Evolutionary conservation across 2,888 invertebrate species (phyloP), one percentile per base, ranked within the genome.

Genomic region (Archips crataeganus): DNA sequence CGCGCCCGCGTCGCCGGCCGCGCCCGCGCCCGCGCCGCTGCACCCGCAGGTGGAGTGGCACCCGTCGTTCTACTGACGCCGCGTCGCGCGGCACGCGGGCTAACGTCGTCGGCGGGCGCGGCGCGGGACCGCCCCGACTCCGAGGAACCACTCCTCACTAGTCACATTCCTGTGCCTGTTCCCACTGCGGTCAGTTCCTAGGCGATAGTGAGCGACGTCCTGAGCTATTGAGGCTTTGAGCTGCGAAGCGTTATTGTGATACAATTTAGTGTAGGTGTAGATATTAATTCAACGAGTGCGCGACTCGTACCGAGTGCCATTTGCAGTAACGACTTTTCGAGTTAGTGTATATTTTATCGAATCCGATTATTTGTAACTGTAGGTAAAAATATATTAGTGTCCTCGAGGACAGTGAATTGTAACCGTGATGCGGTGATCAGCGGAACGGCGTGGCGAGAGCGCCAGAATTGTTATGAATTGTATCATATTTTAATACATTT

Each of bases 21-120:
- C 90, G 66, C 88, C 87, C 39, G 39, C 39, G 11, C 88, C 88
- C 39, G 39, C 39, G 11, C 88, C 88, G 66, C 85, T 91, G 78
- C 91, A 91, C 78, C 91, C 93, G 32, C 88, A 92, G 42, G 86
- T 93, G 74, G 95, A 95, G 78, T 95, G 95, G 95, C 94, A 95
- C 77, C 92, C 95, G 54, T 94, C 95, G 70, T 95, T 95, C 87
- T 95, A 95, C 86, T 96, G 93, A 95, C 82, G 80, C 79, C 78
- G 79, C 77, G 68, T 60, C 57, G 73, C 70, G 70, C 66, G 76
- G 78, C 79, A 77, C 78, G 78, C 72, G 75, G 75, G 82, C 77
- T 80, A 79, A 81, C 76, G 80, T 79, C 78, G 77, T 77, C 74
- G 76, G 77, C 39, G 74, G 78, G 75, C 77, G 77, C 70, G 76